Evolutionary conservation across 2,888 invertebrate genomes (phyloP).

Genomic region (Hemicrepidius hirtus): DNA sequence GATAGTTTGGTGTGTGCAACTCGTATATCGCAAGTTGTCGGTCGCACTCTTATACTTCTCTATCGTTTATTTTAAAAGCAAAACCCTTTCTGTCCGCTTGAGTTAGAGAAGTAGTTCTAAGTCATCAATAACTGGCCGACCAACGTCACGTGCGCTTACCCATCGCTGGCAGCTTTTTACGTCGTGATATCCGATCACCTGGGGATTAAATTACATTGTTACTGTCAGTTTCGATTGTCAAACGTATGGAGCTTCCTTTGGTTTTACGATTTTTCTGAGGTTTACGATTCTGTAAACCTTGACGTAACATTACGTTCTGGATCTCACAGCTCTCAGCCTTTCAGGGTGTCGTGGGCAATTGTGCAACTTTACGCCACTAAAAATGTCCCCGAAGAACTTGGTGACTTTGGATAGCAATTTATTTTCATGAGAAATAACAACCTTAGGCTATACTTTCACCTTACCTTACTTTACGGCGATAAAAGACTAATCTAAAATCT

Average conservation of each 20-base stretch:
- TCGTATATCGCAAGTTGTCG: constrained; percentile 31
- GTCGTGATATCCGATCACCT: constrained; percentile 41
- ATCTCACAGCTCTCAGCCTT: constrained; percentile 16
- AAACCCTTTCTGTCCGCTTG: constrained; percentile 32
- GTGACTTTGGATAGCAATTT: constrained; percentile 4
- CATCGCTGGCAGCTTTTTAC: constrained; percentile 34
- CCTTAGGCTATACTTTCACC: not conserved
- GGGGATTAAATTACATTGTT: constrained; percentile 48
- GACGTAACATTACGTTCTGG: constrained; percentile 14
- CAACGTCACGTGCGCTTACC: constrained; percentile 34
- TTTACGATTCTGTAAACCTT: constrained; percentile 38
- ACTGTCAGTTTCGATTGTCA: constrained; percentile 43
- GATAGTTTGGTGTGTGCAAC: constrained; percentile 29
- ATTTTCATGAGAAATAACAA: not conserved
- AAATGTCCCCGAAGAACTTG: constrained; percentile 9
- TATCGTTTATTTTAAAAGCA: constrained; percentile 37
- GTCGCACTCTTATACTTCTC: constrained; percentile 27
- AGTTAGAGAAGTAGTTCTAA: constrained; percentile 40
- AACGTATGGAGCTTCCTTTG: constrained; percentile 18
- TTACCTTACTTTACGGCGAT: too few species aligned
- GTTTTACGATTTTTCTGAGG: constrained; percentile 39
- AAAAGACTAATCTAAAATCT: too few species aligned
- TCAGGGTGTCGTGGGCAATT: constrained; percentile 7
- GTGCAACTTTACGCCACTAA: constrained; percentile 17
- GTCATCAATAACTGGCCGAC: constrained; percentile 41